Conservation (phyloP, 2,888 invertebrate genomes). For the Rotaria socialis region DNA sequence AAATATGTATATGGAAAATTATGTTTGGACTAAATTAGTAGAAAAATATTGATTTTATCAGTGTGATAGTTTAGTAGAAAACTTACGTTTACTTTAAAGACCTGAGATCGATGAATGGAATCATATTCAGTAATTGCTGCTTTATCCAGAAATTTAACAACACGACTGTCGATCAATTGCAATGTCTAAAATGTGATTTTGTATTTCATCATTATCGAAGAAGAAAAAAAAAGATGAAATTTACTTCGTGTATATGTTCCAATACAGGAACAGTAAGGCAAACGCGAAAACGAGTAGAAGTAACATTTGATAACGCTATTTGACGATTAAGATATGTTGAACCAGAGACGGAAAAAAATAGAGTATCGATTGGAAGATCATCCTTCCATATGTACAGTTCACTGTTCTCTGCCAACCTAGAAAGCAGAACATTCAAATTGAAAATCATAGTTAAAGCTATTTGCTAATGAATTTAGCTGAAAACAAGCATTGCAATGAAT, state of each 20-base stretch:
- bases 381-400: neutral
- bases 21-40: neutral
- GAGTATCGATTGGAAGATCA: neutral
- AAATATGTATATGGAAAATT: neutral
- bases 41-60: no score
- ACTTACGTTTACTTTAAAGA: neutral
- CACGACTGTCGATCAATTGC: neutral
- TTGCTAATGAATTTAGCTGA: no score
- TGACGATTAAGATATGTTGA: neutral
- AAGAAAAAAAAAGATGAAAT: neutral
- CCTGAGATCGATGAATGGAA: neutral
- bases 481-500: no score
- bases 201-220: neutral
- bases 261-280: neutral
- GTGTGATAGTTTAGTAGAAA: no score
- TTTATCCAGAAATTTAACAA: slow-evolving; percentile 17
- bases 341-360: neutral
- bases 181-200: neutral
- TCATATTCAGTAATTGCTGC: neutral
- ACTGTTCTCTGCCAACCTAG: neutral
- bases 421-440: neutral
- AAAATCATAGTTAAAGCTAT: no score
- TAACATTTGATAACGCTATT: neutral
- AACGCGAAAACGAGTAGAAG: neutral
- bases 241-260: neutral